Base-by-base conservation (phyloP, 1,140 invertebrate genomes). In the Drosophila bipectinata region DNA sequence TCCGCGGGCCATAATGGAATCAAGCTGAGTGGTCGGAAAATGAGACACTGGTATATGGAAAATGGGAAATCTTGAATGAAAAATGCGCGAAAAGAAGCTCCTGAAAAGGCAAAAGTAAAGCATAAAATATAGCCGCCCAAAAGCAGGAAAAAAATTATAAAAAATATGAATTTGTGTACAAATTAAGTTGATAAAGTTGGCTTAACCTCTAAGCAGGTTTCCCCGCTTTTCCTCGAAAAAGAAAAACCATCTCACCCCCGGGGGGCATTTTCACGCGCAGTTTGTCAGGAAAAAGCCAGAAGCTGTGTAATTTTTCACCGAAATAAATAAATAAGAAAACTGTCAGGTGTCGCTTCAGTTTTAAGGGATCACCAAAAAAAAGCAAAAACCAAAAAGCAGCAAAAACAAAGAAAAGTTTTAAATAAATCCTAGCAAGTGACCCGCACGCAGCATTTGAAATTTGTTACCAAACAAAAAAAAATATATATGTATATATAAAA, bases 171-270 rank as follows among this genome's bases (percentile, higher is more conserved):
- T 64, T 63, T 63, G 14, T 79, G 52, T 60, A 79, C 73, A 76
- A 79, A 79, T 79, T 80, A 80, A 76, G 77, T 80, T 79, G 77
- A 64, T 75, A 79, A 79, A 79, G 62, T 79, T 79, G 52, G 26
- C 62, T 73, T 79, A 56, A 45, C 51, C 47, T 55, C 14, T 15
- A 41, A 41, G 51, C 44, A 62, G 44, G 62, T 28, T 28, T 28
- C 1, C 26, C 26, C 26, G 26, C 26, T 28, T 28, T 28, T 28
- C 26, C 5, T 0, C 5, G 34, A 37, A 37, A n/a, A 37, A n/a
- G 34, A n/a, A 37, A 37, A 37, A 28, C 0, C 26, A n/a, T 48
- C 24, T 3, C 15, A 34, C 26, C 55, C 56, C 52, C 21, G 39
- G 34, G 21, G 34, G 32, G 14, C 26, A 26, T 44, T 73, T 79